Percentiles rank a stretch among this genome's conserved stretches.
phyloP scores from a whole-genome alignment of 2,113 vertebrate genomes.

The Papio anubis region DNA sequence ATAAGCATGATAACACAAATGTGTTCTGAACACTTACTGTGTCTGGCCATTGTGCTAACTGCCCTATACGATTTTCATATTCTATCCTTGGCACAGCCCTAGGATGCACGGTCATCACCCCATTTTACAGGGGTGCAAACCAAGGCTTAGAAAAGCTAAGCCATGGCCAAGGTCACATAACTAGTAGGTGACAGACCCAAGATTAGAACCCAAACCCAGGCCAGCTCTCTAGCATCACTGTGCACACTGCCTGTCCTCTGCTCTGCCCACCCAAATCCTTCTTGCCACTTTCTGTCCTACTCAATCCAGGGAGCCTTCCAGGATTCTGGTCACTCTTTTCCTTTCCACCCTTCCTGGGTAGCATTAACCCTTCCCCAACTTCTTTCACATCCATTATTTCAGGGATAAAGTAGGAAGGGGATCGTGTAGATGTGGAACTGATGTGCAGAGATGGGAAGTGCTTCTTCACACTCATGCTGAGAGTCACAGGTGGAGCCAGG shows the following conservation, averaged over 20 bases:
- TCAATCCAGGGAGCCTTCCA: not conserved
- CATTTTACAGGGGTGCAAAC: not conserved
- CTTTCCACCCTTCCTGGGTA: not conserved
- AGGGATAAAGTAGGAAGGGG: not conserved
- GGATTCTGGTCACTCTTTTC: not conserved
- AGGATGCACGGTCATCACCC: rapidly evolving
- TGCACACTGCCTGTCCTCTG: not conserved
- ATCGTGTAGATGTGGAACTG: not conserved
- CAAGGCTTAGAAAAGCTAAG: not conserved
- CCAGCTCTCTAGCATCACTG: not conserved
- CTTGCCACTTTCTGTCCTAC: not conserved
- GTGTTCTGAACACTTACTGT: not conserved
- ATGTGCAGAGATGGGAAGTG: not conserved
- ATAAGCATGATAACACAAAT: not conserved
- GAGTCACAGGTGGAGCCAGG: not conserved
- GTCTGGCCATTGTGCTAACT: not conserved
- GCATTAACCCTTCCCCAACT: not conserved
- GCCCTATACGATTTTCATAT: not conserved
- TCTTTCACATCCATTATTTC: not conserved
- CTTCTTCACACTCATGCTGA: not conserved
- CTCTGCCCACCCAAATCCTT: not conserved
- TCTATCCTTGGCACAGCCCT: not conserved
- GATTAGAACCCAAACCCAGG: not conserved
- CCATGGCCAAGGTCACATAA: not conserved
- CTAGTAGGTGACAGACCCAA: not conserved